These are phyloP conservation scores for Xyliphius kryptos DNA, from an alignment of 2,113 vertebrate species.

Conservation along the genomic window DNA sequence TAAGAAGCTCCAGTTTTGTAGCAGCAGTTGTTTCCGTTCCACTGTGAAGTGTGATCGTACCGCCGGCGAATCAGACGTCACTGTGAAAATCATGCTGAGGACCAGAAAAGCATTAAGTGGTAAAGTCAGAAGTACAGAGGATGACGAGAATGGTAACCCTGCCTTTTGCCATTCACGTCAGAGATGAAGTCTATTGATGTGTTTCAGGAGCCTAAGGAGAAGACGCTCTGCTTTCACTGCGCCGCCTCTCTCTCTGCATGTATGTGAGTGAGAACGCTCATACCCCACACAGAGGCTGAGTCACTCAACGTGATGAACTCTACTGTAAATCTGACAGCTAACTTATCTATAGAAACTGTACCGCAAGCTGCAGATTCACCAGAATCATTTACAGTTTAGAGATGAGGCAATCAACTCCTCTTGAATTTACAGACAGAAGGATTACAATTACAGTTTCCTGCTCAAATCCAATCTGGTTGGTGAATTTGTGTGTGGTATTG, in stretches of 20 bases:
- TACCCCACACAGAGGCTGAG: background rate
- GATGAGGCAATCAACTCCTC: too few relatives aligned
- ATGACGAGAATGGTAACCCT: background rate
- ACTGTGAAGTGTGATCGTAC: background rate
- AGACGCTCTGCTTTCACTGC: conserved; percentile 12
- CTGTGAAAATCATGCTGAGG: conserved; percentile 4
- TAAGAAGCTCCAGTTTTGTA: background rate
- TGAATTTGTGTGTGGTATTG: too few relatives aligned
- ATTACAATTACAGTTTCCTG: too few relatives aligned
- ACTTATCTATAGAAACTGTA: too few relatives aligned
- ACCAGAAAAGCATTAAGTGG: background rate
- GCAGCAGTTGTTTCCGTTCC: background rate
- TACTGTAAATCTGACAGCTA: too few relatives aligned
- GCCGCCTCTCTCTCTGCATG: background rate
- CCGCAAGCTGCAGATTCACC: too few relatives aligned
- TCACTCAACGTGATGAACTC: background rate
- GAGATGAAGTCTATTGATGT: conserved; percentile 18
- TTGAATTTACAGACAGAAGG: too few relatives aligned
- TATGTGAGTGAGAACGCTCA: background rate
- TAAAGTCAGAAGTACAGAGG: background rate
- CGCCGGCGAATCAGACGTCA: background rate
- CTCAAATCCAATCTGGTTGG: too few relatives aligned
- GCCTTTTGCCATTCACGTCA: conserved; percentile 2
- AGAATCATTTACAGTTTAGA: too few relatives aligned
- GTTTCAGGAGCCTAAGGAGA: conserved; percentile 13